A percentile compares a stretch with the other conserved stretches of the same genome.
Conservation (phyloP, 2,888 invertebrate species). For the Leucophenga montana region DNA sequence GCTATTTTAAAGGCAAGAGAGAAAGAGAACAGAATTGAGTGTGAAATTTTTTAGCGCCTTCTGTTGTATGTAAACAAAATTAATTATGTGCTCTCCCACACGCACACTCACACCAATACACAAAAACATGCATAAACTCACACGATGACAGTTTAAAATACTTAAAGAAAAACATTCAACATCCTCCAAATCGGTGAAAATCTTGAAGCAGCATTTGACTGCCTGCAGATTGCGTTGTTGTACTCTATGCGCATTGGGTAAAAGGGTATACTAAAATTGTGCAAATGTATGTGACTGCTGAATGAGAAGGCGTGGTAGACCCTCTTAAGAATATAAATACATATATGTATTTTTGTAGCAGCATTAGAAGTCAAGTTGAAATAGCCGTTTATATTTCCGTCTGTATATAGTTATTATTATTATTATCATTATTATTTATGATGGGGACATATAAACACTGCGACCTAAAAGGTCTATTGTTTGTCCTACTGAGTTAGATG, state of each 20-base stretch:
- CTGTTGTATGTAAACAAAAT: constrained; percentile 13
- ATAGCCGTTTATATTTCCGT: too few species aligned
- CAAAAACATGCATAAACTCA: neutral
- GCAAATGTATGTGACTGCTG: too few species aligned
- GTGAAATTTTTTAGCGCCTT: neutral
- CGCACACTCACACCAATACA: neutral
- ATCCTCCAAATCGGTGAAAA: constrained; percentile 11
- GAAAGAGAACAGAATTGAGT: constrained; percentile 39
- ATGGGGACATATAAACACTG: too few species aligned
- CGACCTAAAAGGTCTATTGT: too few species aligned
- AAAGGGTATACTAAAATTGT: too few species aligned
- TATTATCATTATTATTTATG: too few species aligned
- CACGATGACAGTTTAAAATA: neutral
- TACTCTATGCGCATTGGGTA: neutral
- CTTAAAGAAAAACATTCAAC: neutral
- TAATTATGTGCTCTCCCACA: constrained; percentile 4
- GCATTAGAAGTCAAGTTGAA: too few species aligned
- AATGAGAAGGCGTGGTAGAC: too few species aligned
- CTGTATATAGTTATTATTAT: too few species aligned
- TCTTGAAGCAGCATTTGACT: neutral
- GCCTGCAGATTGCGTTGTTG: constrained; percentile 4
- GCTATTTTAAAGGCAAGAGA: constrained; percentile 3
- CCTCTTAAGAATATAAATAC: too few species aligned
- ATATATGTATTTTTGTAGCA: too few species aligned
- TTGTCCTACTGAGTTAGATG: too few species aligned